Base-by-base conservation (phyloP, 2,113 vertebrate species). In the Dendropsophus ebraccatus region DNA sequence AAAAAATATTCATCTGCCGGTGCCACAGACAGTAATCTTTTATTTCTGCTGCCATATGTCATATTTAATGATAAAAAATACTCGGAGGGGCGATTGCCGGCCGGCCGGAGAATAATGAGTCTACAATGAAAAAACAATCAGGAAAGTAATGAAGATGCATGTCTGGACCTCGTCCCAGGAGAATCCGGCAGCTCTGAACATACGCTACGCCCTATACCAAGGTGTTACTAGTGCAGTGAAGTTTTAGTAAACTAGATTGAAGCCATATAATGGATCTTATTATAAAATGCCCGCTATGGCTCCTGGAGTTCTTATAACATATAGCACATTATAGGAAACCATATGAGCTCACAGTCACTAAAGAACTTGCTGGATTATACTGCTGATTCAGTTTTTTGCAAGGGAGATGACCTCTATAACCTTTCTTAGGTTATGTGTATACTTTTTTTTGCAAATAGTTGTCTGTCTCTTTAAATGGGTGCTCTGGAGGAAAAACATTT, bases 21-120 rank as follows among this genome's bases (percentile, higher is more conserved):
- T n/a, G 13, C 50, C 69, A 74, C 23, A 60, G 73, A 83, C 41
- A 74, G n/a, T 73, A 69, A 56, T 54, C 69, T 74, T 50, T n/a
- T 12, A 82, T 25, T 73, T 35, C 50, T 25, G 30, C 47, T 56
- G 21, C 67, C 82, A 74, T 83, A 83, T 83, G 82, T 74, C 82
- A 83, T 21, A 74, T 23, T 47, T 65, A 81, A 45, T 80, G 78
- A 80, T 80, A 37, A 62, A 62, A 45, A 62, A 62, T 80, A 28
- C 49, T 37, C 78, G 47, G 21, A 35, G 60, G 54, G 77, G 23
- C 41, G 54, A 23, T 41, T 81, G 54, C 78, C 47, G 56, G 41
- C 56, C 65, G 78, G 45, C 78, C 78, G 23, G 58, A 25, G 58
- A 81, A 81, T 65, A 65, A 81, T 47, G 32, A 45, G 47, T 65